Evolutionary conservation across 2,113 vertebrate genomes (phyloP).

Genomic region (Aleadryas rufinucha): DNA sequence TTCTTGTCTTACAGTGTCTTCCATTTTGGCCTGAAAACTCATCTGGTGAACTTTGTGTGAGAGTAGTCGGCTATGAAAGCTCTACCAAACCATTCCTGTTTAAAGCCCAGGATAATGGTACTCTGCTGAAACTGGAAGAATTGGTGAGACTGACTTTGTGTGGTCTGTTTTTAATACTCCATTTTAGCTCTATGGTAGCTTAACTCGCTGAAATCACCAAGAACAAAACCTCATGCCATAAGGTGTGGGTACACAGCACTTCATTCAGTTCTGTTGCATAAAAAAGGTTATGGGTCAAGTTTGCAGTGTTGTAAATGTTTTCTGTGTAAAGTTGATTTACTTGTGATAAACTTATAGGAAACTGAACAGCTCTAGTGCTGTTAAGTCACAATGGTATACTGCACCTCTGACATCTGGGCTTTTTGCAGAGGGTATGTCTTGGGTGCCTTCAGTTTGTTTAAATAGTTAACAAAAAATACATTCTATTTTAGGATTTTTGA

Average conservation of each 20-base stretch:
- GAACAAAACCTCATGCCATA: neutral
- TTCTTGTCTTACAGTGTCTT: conserved; percentile 79
- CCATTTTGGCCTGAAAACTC: conserved; percentile 93
- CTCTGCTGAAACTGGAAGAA: conserved; percentile 83
- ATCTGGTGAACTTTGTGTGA: conserved; percentile 84
- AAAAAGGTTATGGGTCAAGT: neutral
- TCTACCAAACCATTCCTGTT: conserved; percentile 85
- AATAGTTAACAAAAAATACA: neutral
- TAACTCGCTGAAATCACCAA: neutral
- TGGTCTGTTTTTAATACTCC: neutral
- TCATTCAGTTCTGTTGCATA: neutral
- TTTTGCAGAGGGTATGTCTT: neutral
- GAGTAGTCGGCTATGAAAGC: conserved; percentile 82
- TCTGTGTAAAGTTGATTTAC: neutral
- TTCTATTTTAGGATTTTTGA: neutral
- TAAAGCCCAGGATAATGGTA: conserved; percentile 88
- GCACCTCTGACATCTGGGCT: neutral
- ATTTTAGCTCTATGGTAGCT: neutral
- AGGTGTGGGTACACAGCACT: neutral
- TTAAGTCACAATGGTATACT: neutral
- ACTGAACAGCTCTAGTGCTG: neutral
- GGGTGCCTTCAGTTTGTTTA: neutral
- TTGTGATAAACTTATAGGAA: neutral
- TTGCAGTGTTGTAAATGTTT: neutral
- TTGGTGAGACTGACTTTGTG: conserved; percentile 70